Evolutionary conservation across 2,113 vertebrate species (phyloP), one percentile per base, ranked within the genome.

Genomic region (Meles meles): DNA sequence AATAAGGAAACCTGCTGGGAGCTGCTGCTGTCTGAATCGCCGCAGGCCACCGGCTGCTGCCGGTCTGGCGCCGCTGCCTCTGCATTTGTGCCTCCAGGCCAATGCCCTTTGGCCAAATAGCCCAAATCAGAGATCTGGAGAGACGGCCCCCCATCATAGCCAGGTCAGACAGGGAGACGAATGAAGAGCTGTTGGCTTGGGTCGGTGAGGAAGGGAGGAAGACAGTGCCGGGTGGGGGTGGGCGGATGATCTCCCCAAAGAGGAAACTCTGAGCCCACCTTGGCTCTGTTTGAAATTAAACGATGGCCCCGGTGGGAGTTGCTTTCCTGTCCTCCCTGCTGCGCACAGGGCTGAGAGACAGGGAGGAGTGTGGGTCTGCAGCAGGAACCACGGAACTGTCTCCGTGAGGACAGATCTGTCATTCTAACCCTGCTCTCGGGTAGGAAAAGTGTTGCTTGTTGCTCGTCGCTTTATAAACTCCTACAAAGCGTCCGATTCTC

Each of bases 371-470:
- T 27, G 15, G 12, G 21, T 80, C 93, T 21, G 12, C 0, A 0
- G 12, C 23, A 9, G 1, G 12, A 31, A 37, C 1, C 0, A 44
- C 0, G 0, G 92, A 37, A 34, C 0, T 1, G 92, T 55, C 5
- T 55, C 5, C 37, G 13, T 2, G 1, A 42, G 81, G 12, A 1
- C 1, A 55, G 93, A 20, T 86, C 59, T 74, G 57, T 49, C 44
- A 2, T 29, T 80, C 29, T 23, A 87, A 80, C 83, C 3, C 76
- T 69, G 25, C 17, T 71, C 7, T 6, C 29, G 39, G 37, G 18
- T 47, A 29, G 39, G 20, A 27, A 47, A 23, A 49, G 52, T n/a
- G 20, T 1, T 14, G 59, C 23, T 57, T 57, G 42, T 59, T 61
- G 42, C 39, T 83, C n/a, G 12, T 79, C 93, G 47, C 21, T 94